A percentile compares a stretch with the other conserved stretches of the same genome.
These are phyloP conservation scores for Pygoscelis adeliae DNA, from an alignment of 2,113 vertebrate species.

Conservation along the genomic window DNA sequence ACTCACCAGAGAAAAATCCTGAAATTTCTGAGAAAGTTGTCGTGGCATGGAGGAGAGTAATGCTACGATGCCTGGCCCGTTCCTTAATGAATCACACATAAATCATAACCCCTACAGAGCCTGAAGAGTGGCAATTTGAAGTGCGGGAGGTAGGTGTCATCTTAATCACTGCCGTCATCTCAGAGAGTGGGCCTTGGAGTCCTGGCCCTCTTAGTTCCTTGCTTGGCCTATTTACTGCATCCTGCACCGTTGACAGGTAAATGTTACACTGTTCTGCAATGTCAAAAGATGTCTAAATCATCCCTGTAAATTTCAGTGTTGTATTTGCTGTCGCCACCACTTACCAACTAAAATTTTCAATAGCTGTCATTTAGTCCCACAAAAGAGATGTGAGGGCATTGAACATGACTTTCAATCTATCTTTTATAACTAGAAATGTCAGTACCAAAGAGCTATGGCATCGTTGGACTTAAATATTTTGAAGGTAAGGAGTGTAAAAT, in stretches of 20 bases:
- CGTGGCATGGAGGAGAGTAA: not conserved
- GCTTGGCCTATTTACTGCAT: not conserved
- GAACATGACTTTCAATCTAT: not conserved
- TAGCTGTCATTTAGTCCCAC: not conserved
- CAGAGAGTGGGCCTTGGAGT: not conserved
- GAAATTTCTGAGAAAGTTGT: not conserved
- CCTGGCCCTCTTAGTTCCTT: not conserved
- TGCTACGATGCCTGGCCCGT: not conserved
- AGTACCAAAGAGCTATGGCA: not conserved
- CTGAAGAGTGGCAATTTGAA: not conserved
- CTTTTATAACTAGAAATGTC: not conserved
- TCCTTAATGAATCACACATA: not conserved
- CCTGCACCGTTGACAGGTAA: not conserved
- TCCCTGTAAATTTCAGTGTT: not conserved
- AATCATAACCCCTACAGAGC: not conserved
- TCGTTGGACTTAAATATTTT: not conserved
- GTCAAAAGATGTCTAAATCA: not conserved
- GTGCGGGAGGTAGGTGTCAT: not conserved
- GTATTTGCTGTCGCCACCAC: not conserved
- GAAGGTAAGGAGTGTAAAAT: not conserved
- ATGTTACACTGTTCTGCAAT: not conserved
- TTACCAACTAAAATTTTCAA: not conserved
- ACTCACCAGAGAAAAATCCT: not conserved
- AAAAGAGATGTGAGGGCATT: not conserved
- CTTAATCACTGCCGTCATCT: not conserved